These are phyloP conservation scores for Cranoglanis bouderius DNA, from an alignment of 2,113 vertebrate species.

Conservation along the genomic window DNA sequence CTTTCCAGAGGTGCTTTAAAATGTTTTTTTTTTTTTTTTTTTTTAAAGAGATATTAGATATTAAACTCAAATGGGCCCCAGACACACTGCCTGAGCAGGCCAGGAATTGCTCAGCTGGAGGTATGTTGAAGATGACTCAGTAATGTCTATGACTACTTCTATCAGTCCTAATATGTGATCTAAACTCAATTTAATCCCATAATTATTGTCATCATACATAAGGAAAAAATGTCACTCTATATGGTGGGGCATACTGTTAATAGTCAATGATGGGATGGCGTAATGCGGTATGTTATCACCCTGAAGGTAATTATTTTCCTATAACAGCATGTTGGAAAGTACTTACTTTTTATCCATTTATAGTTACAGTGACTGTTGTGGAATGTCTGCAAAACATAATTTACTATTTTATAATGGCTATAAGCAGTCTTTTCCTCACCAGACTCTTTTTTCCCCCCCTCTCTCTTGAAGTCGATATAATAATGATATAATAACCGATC, in stretches of 20 bases:
- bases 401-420: too few species aligned
- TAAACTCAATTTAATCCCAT: neutral
- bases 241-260: neutral
- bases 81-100: neutral
- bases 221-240: neutral
- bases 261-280: neutral
- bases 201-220: neutral
- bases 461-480: neutral
- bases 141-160: neutral
- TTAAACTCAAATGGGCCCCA: neutral
- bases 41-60: slow-evolving; percentile 23
- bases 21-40: neutral
- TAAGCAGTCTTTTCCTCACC: too few species aligned
- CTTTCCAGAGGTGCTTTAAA: neutral
- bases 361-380: too few species aligned
- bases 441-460: too few species aligned
- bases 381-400: too few species aligned
- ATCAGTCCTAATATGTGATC: neutral
- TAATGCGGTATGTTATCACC: neutral
- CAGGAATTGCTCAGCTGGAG: slow-evolving; percentile 11
- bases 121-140: neutral
- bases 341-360: neutral
- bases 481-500: neutral
- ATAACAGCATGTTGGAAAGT: neutral
- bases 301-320: neutral